A percentile compares a stretch with the other conserved stretches of the same genome.
Conservation (phyloP, 2,797 vertebrate genomes). For the Iguana delicatissima region DNA sequence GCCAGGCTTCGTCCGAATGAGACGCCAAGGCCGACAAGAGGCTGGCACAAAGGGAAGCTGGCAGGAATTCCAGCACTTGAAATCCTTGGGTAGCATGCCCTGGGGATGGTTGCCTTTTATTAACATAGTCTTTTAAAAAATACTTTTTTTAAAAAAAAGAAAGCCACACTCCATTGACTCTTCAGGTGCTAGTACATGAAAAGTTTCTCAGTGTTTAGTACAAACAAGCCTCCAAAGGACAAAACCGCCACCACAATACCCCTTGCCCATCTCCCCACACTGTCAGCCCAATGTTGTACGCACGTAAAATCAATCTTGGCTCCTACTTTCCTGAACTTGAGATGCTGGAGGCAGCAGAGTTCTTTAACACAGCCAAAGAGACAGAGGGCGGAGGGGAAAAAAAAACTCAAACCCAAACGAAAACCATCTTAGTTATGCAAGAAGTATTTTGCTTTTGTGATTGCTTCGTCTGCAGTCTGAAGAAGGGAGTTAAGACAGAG, state of each 20-base stretch:
- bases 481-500: constrained; percentile 33
- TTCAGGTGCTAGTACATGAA: neutral
- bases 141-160: neutral
- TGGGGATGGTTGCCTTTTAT: constrained; percentile 42
- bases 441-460: constrained; percentile 28
- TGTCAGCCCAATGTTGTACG: neutral
- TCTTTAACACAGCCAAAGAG: constrained; percentile 43
- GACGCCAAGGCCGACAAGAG: constrained; percentile 75
- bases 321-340: constrained; percentile 63
- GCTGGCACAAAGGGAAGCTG: constrained; percentile 79
- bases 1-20: constrained; percentile 77
- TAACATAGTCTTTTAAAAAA: constrained; percentile 3
- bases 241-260: neutral
- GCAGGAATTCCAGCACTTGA: constrained; percentile 75
- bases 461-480: constrained; percentile 53
- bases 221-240: neutral
- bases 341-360: constrained; percentile 55
- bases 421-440: constrained; percentile 46
- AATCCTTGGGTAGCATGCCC: constrained; percentile 40
- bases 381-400: neutral
- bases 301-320: constrained; percentile 52
- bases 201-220: constrained; percentile 50
- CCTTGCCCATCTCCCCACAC: constrained; percentile 33
- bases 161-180: neutral
- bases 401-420: neutral